These are phyloP conservation scores for Halictus quadricinctus DNA, from an alignment of 2,888 invertebrate genomes.

Conservation along the genomic window DNA sequence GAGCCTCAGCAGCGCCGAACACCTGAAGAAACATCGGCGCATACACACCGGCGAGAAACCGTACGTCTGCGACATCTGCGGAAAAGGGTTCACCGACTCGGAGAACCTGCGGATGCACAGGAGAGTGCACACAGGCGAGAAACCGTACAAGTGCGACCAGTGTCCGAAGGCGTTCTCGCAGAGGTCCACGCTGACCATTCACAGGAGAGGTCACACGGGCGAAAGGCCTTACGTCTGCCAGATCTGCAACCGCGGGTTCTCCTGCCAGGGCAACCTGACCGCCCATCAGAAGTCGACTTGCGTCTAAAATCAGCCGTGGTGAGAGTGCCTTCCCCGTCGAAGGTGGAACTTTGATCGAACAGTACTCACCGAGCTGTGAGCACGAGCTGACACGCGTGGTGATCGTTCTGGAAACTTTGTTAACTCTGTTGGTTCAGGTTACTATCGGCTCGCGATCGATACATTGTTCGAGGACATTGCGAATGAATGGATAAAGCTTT, in stretches of 20 bases:
- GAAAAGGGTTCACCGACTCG: conserved; percentile 83
- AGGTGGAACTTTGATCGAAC: conserved; percentile 31
- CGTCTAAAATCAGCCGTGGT: conserved; percentile 67
- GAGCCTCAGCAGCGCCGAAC: conserved; percentile 82
- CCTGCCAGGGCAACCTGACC: conserved; percentile 82
- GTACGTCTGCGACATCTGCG: conserved; percentile 83
- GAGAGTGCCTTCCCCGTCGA: conserved; percentile 28
- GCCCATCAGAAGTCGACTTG: conserved; percentile 81
- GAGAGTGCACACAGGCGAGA: conserved; percentile 83
- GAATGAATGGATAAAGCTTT: neutral
- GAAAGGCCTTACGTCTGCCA: conserved; percentile 82
- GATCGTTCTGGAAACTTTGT: neutral
- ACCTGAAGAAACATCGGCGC: conserved; percentile 82
- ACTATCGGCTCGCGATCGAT: neutral
- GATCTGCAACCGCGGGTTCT: conserved; percentile 82
- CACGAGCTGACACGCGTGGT: neutral
- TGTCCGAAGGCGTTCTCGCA: conserved; percentile 84
- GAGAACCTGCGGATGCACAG: conserved; percentile 82
- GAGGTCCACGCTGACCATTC: conserved; percentile 83
- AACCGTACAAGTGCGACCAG: conserved; percentile 83
- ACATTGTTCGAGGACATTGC: neutral
- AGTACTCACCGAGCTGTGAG: neutral
- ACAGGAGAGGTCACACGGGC: conserved; percentile 83
- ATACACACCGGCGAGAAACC: conserved; percentile 85
- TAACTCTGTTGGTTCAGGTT: neutral